Evolutionary conservation across 2,888 invertebrate genomes (phyloP), one percentile per base, ranked within the genome.

Genomic region (Diaphora mendica): DNA sequence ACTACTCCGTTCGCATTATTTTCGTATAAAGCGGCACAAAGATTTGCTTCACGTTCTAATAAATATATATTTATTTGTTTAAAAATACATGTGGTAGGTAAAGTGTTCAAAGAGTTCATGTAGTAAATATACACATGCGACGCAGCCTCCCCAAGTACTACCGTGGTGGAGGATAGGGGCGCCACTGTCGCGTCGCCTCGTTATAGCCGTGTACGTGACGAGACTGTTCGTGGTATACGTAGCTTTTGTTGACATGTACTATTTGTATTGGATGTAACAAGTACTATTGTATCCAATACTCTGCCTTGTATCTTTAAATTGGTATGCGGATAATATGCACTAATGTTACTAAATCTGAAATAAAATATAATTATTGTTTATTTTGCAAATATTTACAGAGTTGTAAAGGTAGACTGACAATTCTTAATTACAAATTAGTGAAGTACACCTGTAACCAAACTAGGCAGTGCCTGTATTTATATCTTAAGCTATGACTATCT

Each of bases 201-300:
- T 92, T 91, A 91, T 88, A 75, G 80, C 74, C 65, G 65, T 72
- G 72, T 83, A 91, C 91, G 90, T 91, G 91, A 88, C 81, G 76
- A 74, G 87, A 86, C 86, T 86, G 77, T 77, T 76, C 79, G 81
- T 79, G 78, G 77, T 86, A 77, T 77, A 77, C 79, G 81, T 79
- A 79, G 76, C 48, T 78, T 79, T 85, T 79, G 81, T 73, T 74
- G 78, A 65, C 77, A 73, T 77, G 76, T 79, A 76, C 77, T 78
- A 42, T 74, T 55, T 67, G 48, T 74, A 30, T 65, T 71, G 44
- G 23, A 51, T 66, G 39, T 35, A 72, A 62, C n/a, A 66, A 42
- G 62, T 59, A 67, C 8, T 23, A 59, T 44, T n/a, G 13, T 33
- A 8, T 7, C 15, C 23, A 62, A 62, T 15, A 15, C 2, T 62